Evolutionary conservation across 64 coral and sea anemone genomes (phyloP), one percentile per base, ranked within the genome.

Genomic region (Exaiptasia diaphana): DNA sequence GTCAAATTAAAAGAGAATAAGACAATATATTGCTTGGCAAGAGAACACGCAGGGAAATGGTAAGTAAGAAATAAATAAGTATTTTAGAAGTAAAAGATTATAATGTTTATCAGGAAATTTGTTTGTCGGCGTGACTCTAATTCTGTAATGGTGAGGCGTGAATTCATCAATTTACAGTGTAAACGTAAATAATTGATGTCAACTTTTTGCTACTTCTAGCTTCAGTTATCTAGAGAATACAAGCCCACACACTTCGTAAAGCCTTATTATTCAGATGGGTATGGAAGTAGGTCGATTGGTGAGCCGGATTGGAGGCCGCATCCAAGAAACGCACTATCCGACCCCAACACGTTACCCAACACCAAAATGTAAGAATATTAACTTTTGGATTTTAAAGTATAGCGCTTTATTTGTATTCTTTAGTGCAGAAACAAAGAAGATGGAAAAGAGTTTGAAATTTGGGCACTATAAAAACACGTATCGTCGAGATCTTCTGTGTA

Each of bases 231-330:
- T 41, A 64, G 60, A 65, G n/a, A 38, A 49, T 64, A 38, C 39
- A 13, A 80, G 21, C 44, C 32, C 31, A 62, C 36, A 54, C 61
- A 72, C 56, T 41, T 34, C 27, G 60, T 69, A 8, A 99, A 91
- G 34, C 89, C 95, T n/a, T 93, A 99, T 64, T 99, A 85, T 26
- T 40, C 15, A 33, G 80, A 89, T 68, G 86, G 85, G 2, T 79
- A 74, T 58, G 95, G 95, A 7, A 93, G 85, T 53, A 92, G 77
- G 20, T 92, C 95, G n/a, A 88, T 99, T 49, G 95, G 95, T 25
- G 95, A 99, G 52, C 95, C 95, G 32, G 23, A 89, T 39, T 99
- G 95, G 95, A 88, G 73, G 48, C 95, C 95, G 11, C 95, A 93
- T 60, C 76, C 67, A 0, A 70, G 81, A 77, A 99, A 99, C 60